A percentile compares a stretch with the other conserved stretches of the same genome.
These are phyloP conservation scores for Cynodonichthys magdalenae DNA, from an alignment of 2,797 vertebrate species.

Conservation along the genomic window DNA sequence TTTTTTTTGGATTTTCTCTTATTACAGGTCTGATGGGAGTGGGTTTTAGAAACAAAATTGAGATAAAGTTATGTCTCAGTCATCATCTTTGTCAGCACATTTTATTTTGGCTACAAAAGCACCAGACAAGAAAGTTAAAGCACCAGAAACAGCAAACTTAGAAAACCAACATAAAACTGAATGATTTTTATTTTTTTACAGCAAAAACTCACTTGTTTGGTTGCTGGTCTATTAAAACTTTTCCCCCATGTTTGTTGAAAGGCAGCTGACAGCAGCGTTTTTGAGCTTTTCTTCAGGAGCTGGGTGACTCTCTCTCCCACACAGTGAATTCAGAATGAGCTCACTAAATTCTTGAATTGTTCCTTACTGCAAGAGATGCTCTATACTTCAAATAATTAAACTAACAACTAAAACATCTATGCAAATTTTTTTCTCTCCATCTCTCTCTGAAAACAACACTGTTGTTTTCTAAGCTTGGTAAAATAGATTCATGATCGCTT, in stretches of 20 bases:
- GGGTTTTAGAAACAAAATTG: no score
- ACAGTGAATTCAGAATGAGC: constrained; percentile 10
- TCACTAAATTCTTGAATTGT: constrained; percentile 7
- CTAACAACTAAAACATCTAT: neutral
- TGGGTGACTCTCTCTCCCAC: constrained; percentile 1
- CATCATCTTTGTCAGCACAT: no score
- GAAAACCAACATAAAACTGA: neutral
- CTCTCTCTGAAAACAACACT: neutral
- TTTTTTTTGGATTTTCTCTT: neutral
- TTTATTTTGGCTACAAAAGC: neutral
- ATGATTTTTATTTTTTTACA: neutral
- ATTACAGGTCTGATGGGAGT: neutral
- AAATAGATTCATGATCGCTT: neutral
- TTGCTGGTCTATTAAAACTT: neutral
- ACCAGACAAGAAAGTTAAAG: neutral
- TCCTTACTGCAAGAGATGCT: constrained; percentile 1
- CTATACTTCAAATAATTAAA: constrained; percentile 7
- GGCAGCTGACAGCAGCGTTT: neutral
- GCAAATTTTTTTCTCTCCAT: neutral
- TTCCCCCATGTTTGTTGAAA: neutral
- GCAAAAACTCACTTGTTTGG: neutral
- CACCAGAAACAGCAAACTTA: neutral
- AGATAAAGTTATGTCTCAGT: neutral
- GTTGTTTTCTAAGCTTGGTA: neutral
- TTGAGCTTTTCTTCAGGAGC: constrained; percentile 4